Evolutionary conservation across 1,140 invertebrate genomes (phyloP).

Genomic region (Leucophenga varia): DNA sequence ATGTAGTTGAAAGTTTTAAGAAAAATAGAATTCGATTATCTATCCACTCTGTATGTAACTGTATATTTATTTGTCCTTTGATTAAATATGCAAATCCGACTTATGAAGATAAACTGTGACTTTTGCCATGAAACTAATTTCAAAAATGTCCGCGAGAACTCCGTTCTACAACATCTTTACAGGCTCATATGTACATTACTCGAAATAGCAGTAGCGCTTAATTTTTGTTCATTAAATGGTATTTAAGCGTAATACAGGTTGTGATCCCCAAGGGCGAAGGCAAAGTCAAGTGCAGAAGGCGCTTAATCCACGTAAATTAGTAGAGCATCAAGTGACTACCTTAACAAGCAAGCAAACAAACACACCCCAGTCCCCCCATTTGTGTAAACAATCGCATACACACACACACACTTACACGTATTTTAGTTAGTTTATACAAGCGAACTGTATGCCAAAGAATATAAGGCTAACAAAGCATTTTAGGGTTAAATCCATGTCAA

Average conservation of each 20-base stretch:
- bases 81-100: too few species aligned
- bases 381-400: background rate
- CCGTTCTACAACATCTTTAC: too few species aligned
- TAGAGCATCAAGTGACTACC: conserved; percentile 53
- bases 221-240: too few species aligned
- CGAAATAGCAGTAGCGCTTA: too few species aligned
- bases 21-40: too few species aligned
- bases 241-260: too few species aligned
- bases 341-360: conserved; percentile 14
- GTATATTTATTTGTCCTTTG: too few species aligned
- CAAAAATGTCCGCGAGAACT: too few species aligned
- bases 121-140: too few species aligned
- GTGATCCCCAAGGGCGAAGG: conserved; percentile 2
- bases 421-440: conserved; percentile 3
- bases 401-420: background rate
- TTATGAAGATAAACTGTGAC: background rate
- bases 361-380: conserved; percentile 5
- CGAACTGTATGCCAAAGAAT: conserved; percentile 32
- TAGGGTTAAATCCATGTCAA: conserved; percentile 56
- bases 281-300: conserved; percentile 21
- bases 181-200: too few species aligned
- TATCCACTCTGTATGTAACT: too few species aligned
- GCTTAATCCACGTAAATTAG: conserved; percentile 52
- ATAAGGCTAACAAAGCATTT: conserved; percentile 54
- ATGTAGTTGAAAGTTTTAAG: too few species aligned